These are phyloP conservation scores for Malurus melanocephalus DNA, from an alignment of 2,113 vertebrate species.

Conservation along the genomic window DNA sequence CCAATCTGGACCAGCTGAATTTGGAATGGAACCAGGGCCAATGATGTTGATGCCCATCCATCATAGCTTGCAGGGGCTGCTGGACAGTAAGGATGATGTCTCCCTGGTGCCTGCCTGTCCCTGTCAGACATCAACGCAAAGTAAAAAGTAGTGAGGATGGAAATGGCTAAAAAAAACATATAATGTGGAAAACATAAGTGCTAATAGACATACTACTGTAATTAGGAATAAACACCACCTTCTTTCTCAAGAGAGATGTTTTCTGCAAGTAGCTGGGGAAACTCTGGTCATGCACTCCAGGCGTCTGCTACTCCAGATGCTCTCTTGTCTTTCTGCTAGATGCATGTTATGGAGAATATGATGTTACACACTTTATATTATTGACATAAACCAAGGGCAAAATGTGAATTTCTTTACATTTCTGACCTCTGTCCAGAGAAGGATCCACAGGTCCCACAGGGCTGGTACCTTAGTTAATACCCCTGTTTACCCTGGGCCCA, in stretches of 20 bases:
- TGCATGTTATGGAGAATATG: not conserved
- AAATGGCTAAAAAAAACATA: not conserved
- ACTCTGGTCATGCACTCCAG: not conserved
- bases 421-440: not conserved
- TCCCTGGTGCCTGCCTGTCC: not conserved
- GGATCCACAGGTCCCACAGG: not conserved
- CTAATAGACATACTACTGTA: not conserved
- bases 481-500: not conserved
- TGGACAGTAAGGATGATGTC: not conserved
- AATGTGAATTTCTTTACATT: not conserved
- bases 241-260: not conserved
- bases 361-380: not conserved
- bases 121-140: not conserved
- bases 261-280: not conserved
- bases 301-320: not conserved
- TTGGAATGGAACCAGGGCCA: not conserved
- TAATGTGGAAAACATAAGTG: not conserved
- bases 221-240: not conserved
- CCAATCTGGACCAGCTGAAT: not conserved
- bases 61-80: not conserved
- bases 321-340: not conserved
- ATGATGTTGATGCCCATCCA: not conserved
- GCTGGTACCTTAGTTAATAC: not conserved
- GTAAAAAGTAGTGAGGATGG: not conserved
- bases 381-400: fast-evolving